These are phyloP conservation scores for Perdita meconis DNA, from an alignment of 2,888 invertebrate genomes.

Conservation along the genomic window DNA sequence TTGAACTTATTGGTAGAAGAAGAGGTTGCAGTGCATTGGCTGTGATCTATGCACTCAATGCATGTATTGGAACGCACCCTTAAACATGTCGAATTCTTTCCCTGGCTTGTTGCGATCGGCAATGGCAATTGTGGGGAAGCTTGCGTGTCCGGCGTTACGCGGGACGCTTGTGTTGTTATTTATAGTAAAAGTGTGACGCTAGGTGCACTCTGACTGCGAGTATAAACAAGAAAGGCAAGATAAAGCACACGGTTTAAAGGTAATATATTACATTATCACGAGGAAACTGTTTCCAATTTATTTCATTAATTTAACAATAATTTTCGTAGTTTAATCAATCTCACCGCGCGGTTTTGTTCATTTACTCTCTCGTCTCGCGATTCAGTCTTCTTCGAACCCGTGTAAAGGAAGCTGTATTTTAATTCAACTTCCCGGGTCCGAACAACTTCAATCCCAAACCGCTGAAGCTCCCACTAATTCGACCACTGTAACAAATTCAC, in stretches of 20 bases:
- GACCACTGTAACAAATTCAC: neutral
- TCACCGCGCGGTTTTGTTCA: too few relatives aligned
- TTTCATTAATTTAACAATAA: neutral
- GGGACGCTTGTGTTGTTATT: constrained; percentile 28
- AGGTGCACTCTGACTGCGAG: neutral
- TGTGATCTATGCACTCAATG: too few relatives aligned
- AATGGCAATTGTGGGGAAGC: constrained; percentile 2
- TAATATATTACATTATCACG: neutral
- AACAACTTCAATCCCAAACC: neutral
- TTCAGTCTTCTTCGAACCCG: neutral
- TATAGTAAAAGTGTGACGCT: constrained; percentile 24
- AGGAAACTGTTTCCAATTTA: neutral
- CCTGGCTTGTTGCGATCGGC: neutral
- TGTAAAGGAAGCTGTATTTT: neutral
- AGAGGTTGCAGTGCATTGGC: too few relatives aligned
- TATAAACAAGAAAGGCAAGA: constrained; percentile 7
- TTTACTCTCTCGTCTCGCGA: too few relatives aligned
- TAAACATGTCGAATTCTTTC: too few relatives aligned
- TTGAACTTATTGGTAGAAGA: too few relatives aligned
- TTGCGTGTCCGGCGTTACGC: constrained; percentile 4
- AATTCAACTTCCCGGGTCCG: too few relatives aligned
- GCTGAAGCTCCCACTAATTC: neutral
- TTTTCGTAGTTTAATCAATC: too few relatives aligned
- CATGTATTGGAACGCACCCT: neutral
- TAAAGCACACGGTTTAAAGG: constrained; percentile 9